Evolutionary conservation across 2,888 invertebrate species (phyloP).

Genomic region (Monoplex corrugatus): DNA sequence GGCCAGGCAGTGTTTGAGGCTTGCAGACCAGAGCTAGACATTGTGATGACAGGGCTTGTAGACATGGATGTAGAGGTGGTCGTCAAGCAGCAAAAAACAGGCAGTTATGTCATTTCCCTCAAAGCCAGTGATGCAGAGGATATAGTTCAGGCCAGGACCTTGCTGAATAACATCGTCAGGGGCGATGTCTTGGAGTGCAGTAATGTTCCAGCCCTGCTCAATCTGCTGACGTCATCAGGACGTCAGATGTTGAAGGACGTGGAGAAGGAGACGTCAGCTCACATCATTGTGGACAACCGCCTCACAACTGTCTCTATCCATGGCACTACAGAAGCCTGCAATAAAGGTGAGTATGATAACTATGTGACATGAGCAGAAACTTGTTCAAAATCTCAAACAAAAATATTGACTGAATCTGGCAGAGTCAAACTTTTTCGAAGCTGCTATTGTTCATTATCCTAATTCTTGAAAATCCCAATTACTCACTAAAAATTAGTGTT

Average conservation of each 20-base stretch:
- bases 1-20: constrained; percentile 56
- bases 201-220: not conserved
- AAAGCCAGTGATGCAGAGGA: constrained; percentile 30
- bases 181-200: constrained; percentile 52
- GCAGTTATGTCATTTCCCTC: constrained; percentile 54
- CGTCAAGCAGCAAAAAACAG: constrained; percentile 59
- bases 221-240: constrained; percentile 49
- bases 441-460: too few species aligned
- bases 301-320: constrained; percentile 48
- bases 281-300: constrained; percentile 45
- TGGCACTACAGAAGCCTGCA: constrained; percentile 42
- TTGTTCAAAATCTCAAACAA: not conserved
- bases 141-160: constrained; percentile 20
- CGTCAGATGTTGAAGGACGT: constrained; percentile 46
- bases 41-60: constrained; percentile 48
- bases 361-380: not conserved
- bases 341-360: not conserved
- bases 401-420: not conserved
- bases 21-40: constrained; percentile 55
- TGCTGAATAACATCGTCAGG: constrained; percentile 33
- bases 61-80: constrained; percentile 53
- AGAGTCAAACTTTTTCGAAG: not conserved
- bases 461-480: not conserved
- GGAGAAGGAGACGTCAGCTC: constrained; percentile 34
- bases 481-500: too few species aligned